Conservation (phyloP, 2,888 invertebrate species). For the Therioaphis trifolii region DNA sequence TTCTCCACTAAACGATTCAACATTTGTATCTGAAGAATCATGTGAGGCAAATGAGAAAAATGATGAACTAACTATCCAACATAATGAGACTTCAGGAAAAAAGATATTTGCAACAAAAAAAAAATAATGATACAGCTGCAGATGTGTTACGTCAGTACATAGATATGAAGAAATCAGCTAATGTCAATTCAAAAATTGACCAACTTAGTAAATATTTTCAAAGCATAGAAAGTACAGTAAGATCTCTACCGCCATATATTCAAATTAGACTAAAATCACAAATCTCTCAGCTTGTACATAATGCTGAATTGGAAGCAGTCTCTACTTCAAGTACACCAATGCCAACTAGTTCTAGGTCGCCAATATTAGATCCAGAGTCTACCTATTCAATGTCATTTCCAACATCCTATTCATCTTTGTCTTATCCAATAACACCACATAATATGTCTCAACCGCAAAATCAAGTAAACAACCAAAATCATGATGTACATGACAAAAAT, state of each 20-base stretch:
- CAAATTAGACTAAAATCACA: conserved; percentile 18
- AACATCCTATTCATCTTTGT: too few species aligned
- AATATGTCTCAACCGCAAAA: too few species aligned
- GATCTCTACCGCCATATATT: background rate
- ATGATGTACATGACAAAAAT: too few species aligned
- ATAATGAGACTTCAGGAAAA: background rate
- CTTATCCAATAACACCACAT: too few species aligned
- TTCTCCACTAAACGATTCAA: background rate
- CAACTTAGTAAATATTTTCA: conserved; percentile 4
- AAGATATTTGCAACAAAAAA: background rate
- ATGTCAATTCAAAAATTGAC: background rate
- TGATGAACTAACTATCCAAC: background rate
- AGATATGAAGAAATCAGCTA: background rate
- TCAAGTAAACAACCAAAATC: too few species aligned
- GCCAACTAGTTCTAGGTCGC: too few species aligned
- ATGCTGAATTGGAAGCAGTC: conserved; percentile 2
- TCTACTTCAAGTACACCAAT: too few species aligned
- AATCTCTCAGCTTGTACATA: background rate
- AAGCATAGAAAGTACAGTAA: background rate
- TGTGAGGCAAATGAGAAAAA: background rate
- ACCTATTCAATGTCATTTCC: too few species aligned
- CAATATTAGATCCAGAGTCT: too few species aligned
- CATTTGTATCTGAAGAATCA: background rate
- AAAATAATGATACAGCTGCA: background rate
- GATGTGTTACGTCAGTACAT: background rate